phyloP scores from a whole-genome alignment of 1,140 invertebrate species.

The Aphelinus atriplicis region DNA sequence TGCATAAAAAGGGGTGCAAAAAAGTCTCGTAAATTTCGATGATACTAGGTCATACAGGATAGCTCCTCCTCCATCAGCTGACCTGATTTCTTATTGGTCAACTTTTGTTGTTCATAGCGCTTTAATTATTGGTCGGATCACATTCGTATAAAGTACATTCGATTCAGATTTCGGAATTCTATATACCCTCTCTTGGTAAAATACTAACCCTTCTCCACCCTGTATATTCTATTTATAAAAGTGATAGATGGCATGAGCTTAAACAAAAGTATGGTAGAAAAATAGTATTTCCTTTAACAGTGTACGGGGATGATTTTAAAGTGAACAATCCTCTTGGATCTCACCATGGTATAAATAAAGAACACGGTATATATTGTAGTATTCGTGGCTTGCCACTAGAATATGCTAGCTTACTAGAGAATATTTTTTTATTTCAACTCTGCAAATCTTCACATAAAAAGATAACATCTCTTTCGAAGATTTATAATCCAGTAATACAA shows the following conservation, averaged over 20 bases:
- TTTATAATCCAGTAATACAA: conserved; percentile 38
- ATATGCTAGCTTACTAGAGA: too few relatives aligned
- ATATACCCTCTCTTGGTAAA: too few relatives aligned
- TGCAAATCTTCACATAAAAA: conserved; percentile 45
- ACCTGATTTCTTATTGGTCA: too few relatives aligned
- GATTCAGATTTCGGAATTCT: too few relatives aligned
- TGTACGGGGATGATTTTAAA: conserved; percentile 55
- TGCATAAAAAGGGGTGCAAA: too few relatives aligned
- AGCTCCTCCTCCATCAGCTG: too few relatives aligned
- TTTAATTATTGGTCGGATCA: too few relatives aligned
- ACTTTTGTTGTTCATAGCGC: too few relatives aligned
- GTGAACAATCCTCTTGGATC: conserved; percentile 53
- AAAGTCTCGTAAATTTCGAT: too few relatives aligned
- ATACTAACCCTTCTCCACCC: background rate
- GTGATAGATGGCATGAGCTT: conserved; percentile 44
- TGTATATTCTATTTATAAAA: conserved; percentile 34
- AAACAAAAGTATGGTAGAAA: conserved; percentile 40
- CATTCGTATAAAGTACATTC: too few relatives aligned
- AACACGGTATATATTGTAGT: conserved; percentile 49
- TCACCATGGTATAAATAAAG: conserved; percentile 48
- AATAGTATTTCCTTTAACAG: conserved; percentile 49
- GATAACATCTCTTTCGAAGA: conserved; percentile 24
- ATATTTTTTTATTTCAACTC: conserved; percentile 32
- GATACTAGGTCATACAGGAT: too few relatives aligned
- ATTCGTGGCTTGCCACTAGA: conserved; percentile 43